phyloP scores from a whole-genome alignment of 2,797 vertebrate genomes.

The Malacoctenus gilli region DNA sequence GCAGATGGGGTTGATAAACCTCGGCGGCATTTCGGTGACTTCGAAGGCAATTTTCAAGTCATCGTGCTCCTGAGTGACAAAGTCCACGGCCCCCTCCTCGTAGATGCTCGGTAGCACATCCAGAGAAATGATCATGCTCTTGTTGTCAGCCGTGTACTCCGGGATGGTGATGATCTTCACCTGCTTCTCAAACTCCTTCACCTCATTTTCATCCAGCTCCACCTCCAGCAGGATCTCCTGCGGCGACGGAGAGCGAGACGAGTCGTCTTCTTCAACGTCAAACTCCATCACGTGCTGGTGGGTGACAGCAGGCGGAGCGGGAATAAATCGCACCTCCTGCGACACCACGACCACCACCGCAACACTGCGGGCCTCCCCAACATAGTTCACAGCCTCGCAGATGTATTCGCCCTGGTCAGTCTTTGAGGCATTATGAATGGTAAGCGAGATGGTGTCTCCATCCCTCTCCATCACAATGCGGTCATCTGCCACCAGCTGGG shows the following conservation, averaged over 20 bases:
- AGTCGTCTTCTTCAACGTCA: constrained; percentile 88
- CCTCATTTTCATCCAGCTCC: constrained; percentile 95
- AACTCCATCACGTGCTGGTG: constrained; percentile 98
- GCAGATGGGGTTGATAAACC: constrained; percentile 90
- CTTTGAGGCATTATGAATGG: constrained; percentile 84
- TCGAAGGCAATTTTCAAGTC: constrained; percentile 95
- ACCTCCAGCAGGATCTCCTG: constrained; percentile 98
- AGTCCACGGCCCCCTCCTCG: constrained; percentile 84
- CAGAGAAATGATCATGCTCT: constrained; percentile 96
- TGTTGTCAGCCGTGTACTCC: constrained; percentile 93
- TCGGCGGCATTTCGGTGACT: constrained; percentile 95
- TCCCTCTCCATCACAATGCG: constrained; percentile 86
- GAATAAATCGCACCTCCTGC: constrained; percentile 85
- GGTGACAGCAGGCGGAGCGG: constrained; percentile 89
- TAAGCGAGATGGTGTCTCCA: constrained; percentile 85
- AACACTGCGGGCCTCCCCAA: constrained; percentile 93
- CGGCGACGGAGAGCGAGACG: constrained; percentile 94
- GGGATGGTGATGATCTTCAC: constrained; percentile 98
- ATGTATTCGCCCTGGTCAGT: constrained; percentile 91
- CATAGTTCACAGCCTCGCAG: constrained; percentile 92
- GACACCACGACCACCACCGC: constrained; percentile 88
- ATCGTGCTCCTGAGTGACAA: constrained; percentile 82
- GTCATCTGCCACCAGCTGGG: constrained; percentile 79
- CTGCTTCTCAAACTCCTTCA: constrained; percentile 96
- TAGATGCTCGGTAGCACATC: constrained; percentile 93